Conservation (phyloP, 30 jellyfish, hydroid and myxozoan species). For the Turritopsis rubra region DNA sequence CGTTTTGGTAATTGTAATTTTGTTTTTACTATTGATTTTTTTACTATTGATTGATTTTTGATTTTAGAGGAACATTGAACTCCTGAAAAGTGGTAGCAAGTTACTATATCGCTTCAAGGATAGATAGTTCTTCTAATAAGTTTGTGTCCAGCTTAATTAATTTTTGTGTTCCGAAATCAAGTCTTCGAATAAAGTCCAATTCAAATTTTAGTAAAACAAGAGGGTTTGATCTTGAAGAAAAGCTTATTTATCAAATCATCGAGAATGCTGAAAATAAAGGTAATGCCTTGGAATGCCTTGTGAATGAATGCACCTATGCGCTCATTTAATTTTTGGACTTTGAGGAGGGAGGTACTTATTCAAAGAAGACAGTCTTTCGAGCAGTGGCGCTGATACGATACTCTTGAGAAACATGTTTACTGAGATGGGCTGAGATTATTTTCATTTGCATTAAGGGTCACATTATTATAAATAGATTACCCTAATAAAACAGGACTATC, state of each 20-base stretch:
- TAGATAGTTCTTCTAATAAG: slow-evolving; percentile 83
- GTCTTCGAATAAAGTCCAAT: neutral
- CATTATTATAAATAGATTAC: too few relatives aligned
- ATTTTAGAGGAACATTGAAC: slow-evolving; percentile 81
- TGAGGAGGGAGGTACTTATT: too few relatives aligned
- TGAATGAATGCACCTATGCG: too few relatives aligned
- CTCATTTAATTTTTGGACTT: too few relatives aligned
- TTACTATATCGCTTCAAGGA: slow-evolving; percentile 78
- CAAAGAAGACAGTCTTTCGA: too few relatives aligned
- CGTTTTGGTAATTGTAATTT: neutral
- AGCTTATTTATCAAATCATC: slow-evolving; percentile 76
- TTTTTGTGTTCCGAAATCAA: neutral
- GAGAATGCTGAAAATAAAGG: slow-evolving; percentile 83
- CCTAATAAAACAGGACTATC: too few relatives aligned
- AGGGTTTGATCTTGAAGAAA: slow-evolving; percentile 96
- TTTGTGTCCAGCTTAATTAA: neutral
- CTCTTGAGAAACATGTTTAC: too few relatives aligned
- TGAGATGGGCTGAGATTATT: too few relatives aligned
- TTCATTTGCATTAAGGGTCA: too few relatives aligned
- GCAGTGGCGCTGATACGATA: too few relatives aligned
- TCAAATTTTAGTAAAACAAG: slow-evolving; percentile 58
- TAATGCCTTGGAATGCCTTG: too few relatives aligned
- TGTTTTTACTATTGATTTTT: neutral
- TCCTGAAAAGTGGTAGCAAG: slow-evolving; percentile 64
- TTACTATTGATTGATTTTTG: neutral